Base-by-base conservation (phyloP, 2,888 invertebrate species). In the Nymphalis urticae region DNA sequence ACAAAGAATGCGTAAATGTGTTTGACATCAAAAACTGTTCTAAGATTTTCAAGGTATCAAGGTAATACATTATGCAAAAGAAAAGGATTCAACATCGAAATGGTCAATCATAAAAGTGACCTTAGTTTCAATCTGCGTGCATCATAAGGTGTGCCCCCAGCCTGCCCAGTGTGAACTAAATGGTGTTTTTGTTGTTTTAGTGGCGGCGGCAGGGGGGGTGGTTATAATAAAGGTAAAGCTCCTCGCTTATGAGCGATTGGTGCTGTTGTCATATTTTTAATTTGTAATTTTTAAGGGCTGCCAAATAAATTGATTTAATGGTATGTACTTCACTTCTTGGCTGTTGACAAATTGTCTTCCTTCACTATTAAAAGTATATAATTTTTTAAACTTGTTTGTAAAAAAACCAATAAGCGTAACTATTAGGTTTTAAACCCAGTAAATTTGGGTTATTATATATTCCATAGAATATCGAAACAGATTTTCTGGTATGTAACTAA, bases 151-250 rank as follows among this genome's bases (percentile, higher is more conserved):
- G 87, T 84, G 85, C 85, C 90, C 92, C 93, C 92, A 87, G 93
- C 94, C 94, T 93, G 94, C 92, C 92, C 83, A 84, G 93, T 87
- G 94, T 95, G 77, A 78, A 95, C 95, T 95, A 95, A 95, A 95
- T 94, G 94, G 94, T 94, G 93, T 94, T 95, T 94, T 94, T 95
- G 95, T 96, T 96, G 96, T 96, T 96, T 95, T 96, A 96, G 97
- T 96, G 97, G 97, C 96, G 96, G 97, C 96, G 95, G 96, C 95
- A 96, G 95, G 94, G 95, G 95, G 96, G 97, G 97, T 96, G 97
- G 97, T 97, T 97, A 94, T 97, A 97, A 96, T 95, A 97, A 97
- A 97, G 97, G 97, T 97, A 97, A 97, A 96, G 96, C 95, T 95
- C 96, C 94, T 95, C 94, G 94, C 94, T 92, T 56, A 93, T 93